Evolutionary conservation across 1,140 invertebrate genomes (phyloP).

Genomic region (Drosophila biarmipes): DNA sequence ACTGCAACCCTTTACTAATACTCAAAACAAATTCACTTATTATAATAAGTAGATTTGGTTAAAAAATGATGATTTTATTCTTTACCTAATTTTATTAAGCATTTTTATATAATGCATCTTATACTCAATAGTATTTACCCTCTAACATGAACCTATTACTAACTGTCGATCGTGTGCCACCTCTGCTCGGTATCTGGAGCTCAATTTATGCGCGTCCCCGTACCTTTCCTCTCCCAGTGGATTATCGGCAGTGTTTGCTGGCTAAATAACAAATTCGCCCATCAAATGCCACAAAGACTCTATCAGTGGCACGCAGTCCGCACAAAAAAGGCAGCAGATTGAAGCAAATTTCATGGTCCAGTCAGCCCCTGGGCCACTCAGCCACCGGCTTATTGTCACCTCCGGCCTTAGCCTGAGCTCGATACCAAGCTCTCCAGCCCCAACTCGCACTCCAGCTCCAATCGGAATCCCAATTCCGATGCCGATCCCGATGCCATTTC

Average conservation of each 20-base stretch:
- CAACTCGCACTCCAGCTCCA: slow-evolving; percentile 38
- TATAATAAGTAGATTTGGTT: no score
- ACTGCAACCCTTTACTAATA: no score
- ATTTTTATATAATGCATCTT: no score
- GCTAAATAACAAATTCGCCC: slow-evolving; percentile 84
- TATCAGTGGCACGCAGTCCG: slow-evolving; percentile 50
- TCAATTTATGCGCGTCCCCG: slow-evolving; percentile 71
- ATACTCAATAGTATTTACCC: background rate
- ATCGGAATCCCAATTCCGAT: slow-evolving; percentile 2
- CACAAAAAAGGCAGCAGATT: slow-evolving; percentile 78
- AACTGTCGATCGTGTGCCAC: background rate
- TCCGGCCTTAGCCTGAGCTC: slow-evolving; percentile 46
- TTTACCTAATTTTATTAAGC: no score
- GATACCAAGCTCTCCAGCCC: slow-evolving; percentile 29
- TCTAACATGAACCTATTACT: background rate
- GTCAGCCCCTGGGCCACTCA: slow-evolving; percentile 10
- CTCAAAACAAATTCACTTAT: no score
- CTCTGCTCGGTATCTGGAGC: slow-evolving; percentile 30
- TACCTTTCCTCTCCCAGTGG: slow-evolving; percentile 44
- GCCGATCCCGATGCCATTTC: slow-evolving; percentile 31
- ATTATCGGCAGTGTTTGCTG: slow-evolving; percentile 58
- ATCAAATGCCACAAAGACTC: slow-evolving; percentile 83
- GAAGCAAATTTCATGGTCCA: slow-evolving; percentile 71
- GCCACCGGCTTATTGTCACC: slow-evolving; percentile 77
- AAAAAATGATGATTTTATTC: no score